phyloP scores from a whole-genome alignment of 92 coral and sea anemone species.

The Desmophyllum pertusum region DNA sequence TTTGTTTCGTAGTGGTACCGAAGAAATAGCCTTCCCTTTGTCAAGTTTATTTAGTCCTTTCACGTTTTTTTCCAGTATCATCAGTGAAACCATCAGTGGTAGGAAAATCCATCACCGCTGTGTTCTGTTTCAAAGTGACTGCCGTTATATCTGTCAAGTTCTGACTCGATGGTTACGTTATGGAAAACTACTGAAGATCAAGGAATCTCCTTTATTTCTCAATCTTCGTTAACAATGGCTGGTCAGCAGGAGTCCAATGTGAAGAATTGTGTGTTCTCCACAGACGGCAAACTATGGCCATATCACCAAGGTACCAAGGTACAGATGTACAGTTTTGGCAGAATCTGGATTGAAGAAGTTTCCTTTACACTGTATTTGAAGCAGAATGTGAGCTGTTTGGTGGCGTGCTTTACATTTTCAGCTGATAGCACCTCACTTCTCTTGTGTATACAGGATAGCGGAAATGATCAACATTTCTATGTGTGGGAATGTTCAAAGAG shows the following conservation, averaged over 20 bases:
- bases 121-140: background rate
- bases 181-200: background rate
- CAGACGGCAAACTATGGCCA: background rate
- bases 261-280: background rate
- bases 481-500: background rate
- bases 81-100: background rate
- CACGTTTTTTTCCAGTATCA: background rate
- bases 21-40: background rate
- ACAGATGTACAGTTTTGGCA: background rate
- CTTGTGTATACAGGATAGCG: background rate
- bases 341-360: background rate
- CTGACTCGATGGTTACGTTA: background rate
- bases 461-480: background rate
- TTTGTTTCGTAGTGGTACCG: constrained; percentile 1
- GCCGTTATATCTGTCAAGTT: background rate
- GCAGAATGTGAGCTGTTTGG: background rate
- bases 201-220: background rate
- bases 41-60: background rate
- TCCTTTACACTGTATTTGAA: background rate
- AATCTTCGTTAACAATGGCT: background rate
- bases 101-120: background rate
- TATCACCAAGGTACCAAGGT: background rate
- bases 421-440: background rate
- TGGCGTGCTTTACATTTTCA: background rate
- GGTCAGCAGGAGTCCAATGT: background rate